Percentiles rank a stretch among this genome's conserved stretches.
Evolutionary conservation across 2,113 vertebrate species (phyloP).

Genomic region (Pluvialis apricaria): DNA sequence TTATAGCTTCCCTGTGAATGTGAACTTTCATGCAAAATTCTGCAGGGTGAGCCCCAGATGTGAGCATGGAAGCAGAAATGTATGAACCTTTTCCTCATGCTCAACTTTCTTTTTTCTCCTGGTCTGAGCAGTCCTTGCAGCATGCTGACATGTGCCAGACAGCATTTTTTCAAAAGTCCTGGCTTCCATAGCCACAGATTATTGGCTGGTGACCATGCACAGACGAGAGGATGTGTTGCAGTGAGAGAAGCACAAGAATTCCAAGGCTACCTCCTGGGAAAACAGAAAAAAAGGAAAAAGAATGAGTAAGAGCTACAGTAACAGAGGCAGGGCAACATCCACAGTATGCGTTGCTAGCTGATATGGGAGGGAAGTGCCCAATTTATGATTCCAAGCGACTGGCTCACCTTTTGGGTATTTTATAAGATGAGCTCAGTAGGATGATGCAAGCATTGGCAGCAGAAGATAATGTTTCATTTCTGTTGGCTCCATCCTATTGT

Average conservation of each 20-base stretch:
- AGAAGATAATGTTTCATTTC: conserved; percentile 22
- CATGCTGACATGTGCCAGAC: not conserved
- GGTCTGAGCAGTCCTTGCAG: not conserved
- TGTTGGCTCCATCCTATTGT: conserved; percentile 28
- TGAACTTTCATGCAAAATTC: not conserved
- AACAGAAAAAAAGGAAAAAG: not conserved
- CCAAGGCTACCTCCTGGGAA: not conserved
- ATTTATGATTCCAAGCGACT: conserved; percentile 9
- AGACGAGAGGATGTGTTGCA: not conserved
- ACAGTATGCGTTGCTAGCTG: not conserved
- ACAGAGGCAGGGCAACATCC: not conserved
- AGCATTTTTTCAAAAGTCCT: not conserved
- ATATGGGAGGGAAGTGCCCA: not conserved
- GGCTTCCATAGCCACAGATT: not conserved
- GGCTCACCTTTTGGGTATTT: conserved; percentile 21
- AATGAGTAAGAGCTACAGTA: not conserved
- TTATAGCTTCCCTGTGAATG: not conserved
- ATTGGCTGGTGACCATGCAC: not conserved
- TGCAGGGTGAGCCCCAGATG: not conserved
- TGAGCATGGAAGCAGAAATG: not conserved
- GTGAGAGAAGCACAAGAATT: not conserved
- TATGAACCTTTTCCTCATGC: not conserved
- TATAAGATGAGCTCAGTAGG: conserved; percentile 33
- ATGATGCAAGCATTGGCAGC: conserved; percentile 49
- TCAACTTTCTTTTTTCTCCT: not conserved